A percentile compares a stretch with the other conserved stretches of the same genome.
These are phyloP conservation scores for Crepidodera aurea DNA, from an alignment of 2,888 invertebrate species.

Conservation along the genomic window DNA sequence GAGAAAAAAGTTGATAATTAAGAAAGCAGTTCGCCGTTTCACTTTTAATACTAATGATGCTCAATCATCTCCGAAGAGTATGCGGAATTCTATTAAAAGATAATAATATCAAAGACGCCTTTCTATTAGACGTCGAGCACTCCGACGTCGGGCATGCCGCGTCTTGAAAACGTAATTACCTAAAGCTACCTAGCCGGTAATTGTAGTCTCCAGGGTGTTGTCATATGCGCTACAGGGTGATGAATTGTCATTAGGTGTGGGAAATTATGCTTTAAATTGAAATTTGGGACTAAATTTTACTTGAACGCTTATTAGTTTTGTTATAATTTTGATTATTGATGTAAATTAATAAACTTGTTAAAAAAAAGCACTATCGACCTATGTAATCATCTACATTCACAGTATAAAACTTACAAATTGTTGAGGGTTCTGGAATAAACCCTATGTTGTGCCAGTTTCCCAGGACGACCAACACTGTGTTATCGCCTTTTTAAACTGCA, in stretches of 20 bases:
- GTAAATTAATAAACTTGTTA: too few relatives aligned
- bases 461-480: too few relatives aligned
- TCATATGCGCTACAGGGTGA: background rate
- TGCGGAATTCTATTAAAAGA: constrained; percentile 24
- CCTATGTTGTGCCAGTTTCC: too few relatives aligned
- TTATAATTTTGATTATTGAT: too few relatives aligned
- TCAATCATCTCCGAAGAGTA: constrained; percentile 22
- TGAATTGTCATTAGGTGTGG: constrained; percentile 17
- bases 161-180: constrained; percentile 22
- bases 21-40: background rate
- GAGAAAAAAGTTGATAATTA: constrained; percentile 14
- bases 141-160: background rate
- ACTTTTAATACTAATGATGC: constrained; percentile 22
- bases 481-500: too few relatives aligned
- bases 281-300: too few relatives aligned
- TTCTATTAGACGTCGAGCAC: constrained; percentile 7
- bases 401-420: too few relatives aligned
- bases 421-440: too few relatives aligned
- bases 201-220: constrained; percentile 15
- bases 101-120: constrained; percentile 23
- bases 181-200: constrained; percentile 18
- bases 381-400: too few relatives aligned
- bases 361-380: too few relatives aligned
- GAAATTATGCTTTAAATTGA: background rate
- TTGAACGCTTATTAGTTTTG: too few relatives aligned